Percentiles rank a stretch among this genome's conserved stretches.
Conservation (phyloP, 1,140 invertebrate species). For the Bemisia tabaci region DNA sequence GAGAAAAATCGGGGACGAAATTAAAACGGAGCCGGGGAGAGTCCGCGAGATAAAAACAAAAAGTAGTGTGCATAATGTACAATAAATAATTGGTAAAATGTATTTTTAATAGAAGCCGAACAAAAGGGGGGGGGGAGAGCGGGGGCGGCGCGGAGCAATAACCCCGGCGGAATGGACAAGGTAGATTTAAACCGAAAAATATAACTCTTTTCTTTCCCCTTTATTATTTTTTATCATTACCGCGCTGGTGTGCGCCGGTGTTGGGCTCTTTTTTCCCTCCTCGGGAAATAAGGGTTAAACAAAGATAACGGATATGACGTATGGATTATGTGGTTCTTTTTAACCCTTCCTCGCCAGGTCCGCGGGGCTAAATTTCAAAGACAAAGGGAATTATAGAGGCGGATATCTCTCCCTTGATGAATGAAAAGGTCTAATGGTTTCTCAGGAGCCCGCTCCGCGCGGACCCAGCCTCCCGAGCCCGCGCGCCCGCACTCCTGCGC, state of each 20-base stretch:
- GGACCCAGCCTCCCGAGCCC: too few species aligned
- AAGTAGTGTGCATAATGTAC: neutral
- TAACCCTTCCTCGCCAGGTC: neutral
- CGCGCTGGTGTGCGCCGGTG: neutral
- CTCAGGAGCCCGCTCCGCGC: too few species aligned
- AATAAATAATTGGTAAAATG: neutral
- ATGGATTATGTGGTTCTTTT: neutral
- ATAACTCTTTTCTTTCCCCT: neutral
- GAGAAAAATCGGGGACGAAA: neutral
- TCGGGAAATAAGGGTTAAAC: neutral
- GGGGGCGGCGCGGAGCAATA: neutral
- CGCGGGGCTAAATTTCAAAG: neutral
- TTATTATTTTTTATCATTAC: constrained; percentile 1
- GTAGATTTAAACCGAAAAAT: neutral
- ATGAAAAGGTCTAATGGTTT: neutral
- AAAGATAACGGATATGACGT: neutral
- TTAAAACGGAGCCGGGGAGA: neutral
- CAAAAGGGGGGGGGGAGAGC: neutral
- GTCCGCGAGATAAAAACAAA: neutral
- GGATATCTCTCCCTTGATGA: neutral
- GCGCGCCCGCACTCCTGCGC: neutral
- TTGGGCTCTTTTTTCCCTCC: neutral
- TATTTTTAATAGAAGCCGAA: neutral
- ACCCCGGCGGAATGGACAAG: neutral
- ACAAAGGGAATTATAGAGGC: neutral